Percentiles rank a stretch among this genome's conserved stretches.
These are phyloP conservation scores for Coregonus clupeaformis DNA, from an alignment of 2,113 vertebrate genomes.

Conservation along the genomic window DNA sequence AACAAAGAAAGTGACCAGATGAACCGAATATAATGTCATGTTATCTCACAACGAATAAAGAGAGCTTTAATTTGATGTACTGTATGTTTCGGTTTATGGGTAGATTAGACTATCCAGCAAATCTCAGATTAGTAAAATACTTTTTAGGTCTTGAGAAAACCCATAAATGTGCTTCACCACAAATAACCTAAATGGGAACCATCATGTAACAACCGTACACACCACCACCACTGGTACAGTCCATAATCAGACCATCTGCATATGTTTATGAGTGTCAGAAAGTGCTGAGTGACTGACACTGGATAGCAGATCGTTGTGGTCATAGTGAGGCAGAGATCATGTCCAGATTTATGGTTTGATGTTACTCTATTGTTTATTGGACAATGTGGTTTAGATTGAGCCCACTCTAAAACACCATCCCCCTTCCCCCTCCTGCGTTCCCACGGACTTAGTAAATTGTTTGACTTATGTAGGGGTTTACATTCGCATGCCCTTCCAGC, in stretches of 20 bases:
- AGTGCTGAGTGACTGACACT: conserved; percentile 19
- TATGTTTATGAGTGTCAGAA: conserved; percentile 8
- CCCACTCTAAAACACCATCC: background rate
- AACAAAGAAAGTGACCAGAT: background rate
- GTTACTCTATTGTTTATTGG: conserved; percentile 40
- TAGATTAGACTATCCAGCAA: too few species aligned
- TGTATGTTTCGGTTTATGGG: too few species aligned
- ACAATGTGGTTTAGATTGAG: conserved; percentile 65
- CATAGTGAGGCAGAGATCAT: conserved; percentile 5
- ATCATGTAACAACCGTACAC: background rate
- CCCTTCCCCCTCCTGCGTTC: conserved; percentile 53
- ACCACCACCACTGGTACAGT: background rate
- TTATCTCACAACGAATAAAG: too few species aligned
- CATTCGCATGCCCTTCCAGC: conserved; percentile 73
- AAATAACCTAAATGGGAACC: conserved; percentile 13
- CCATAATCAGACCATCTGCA: conserved; percentile 3
- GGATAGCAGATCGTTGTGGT: conserved; percentile 16
- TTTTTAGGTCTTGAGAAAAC: conserved; percentile 24
- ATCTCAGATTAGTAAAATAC: conserved; percentile 20
- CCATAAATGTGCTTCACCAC: background rate
- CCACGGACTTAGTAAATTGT: conserved; percentile 67
- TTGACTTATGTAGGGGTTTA: conserved; percentile 65
- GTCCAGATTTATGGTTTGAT: conserved; percentile 38
- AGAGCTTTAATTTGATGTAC: too few species aligned
- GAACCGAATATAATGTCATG: background rate